Evolutionary conservation across 2,888 invertebrate genomes (phyloP).

Genomic region (Rhogogaster chlorosoma): DNA sequence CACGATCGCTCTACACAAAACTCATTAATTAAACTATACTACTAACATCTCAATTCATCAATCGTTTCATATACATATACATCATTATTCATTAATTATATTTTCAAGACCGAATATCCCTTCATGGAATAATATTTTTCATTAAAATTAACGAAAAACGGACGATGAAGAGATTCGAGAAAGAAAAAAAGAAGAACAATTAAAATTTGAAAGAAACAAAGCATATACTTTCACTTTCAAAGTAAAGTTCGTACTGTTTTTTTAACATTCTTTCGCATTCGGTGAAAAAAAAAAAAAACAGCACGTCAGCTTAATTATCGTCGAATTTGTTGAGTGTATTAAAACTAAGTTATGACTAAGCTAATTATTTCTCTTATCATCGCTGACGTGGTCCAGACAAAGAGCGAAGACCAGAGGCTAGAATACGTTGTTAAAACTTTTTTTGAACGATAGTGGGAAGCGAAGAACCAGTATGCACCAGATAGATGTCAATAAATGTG

Average conservation of each 20-base stretch:
- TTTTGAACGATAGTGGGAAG: neutral
- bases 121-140: too few species aligned
- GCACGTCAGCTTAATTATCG: neutral
- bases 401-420: neutral
- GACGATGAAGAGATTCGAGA: too few species aligned
- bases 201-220: too few species aligned
- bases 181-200: too few species aligned
- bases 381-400: neutral
- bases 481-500: neutral
- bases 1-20: neutral
- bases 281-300: too few species aligned
- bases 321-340: neutral
- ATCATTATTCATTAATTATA: too few species aligned
- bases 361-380: slow-evolving; percentile 1
- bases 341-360: neutral
- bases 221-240: too few species aligned
- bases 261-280: too few species aligned
- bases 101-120: too few species aligned
- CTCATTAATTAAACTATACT: neutral
- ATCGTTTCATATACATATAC: neutral
- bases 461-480: neutral
- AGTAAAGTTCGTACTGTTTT: neutral
- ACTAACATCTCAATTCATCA: neutral
- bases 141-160: too few species aligned
- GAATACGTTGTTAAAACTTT: neutral